Percentiles rank a stretch among this genome's conserved stretches.
These are phyloP conservation scores for Lamellibrachia columna DNA, from an alignment of 2,888 invertebrate genomes.

Conservation along the genomic window DNA sequence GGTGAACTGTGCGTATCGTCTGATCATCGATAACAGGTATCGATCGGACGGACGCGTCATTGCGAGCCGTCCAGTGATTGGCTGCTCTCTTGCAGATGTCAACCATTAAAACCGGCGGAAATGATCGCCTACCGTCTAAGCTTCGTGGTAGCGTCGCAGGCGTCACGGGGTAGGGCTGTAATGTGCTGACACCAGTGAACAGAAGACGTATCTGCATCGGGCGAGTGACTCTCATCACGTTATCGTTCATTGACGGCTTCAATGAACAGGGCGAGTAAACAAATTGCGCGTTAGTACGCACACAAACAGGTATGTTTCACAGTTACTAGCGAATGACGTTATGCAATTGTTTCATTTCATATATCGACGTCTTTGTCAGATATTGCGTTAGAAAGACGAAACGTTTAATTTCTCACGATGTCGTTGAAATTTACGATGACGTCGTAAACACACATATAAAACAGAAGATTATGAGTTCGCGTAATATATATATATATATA, in stretches of 20 bases:
- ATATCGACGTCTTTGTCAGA: no score
- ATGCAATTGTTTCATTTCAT: no score
- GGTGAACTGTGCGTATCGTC: background rate
- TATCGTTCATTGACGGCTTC: background rate
- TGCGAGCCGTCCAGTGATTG: background rate
- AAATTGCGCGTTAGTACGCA: background rate
- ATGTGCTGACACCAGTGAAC: background rate
- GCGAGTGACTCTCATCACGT: background rate
- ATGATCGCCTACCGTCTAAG: background rate
- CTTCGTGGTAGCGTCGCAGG: background rate
- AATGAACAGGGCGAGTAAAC: background rate
- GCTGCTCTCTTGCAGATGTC: background rate
- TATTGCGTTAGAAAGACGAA: no score
- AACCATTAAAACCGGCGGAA: background rate
- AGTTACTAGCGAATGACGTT: background rate
- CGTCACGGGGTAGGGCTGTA: background rate
- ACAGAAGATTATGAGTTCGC: no score
- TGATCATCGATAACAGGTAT: background rate
- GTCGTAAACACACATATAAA: no score
- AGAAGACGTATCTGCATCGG: background rate
- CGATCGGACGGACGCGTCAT: background rate
- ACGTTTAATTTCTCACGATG: no score
- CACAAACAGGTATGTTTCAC: background rate
- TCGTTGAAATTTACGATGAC: no score
- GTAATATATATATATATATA: no score